Percentiles rank a stretch among this genome's conserved stretches.
Evolutionary conservation across 2,113 vertebrate species (phyloP).

Genomic region (Etheostoma spectabile): DNA sequence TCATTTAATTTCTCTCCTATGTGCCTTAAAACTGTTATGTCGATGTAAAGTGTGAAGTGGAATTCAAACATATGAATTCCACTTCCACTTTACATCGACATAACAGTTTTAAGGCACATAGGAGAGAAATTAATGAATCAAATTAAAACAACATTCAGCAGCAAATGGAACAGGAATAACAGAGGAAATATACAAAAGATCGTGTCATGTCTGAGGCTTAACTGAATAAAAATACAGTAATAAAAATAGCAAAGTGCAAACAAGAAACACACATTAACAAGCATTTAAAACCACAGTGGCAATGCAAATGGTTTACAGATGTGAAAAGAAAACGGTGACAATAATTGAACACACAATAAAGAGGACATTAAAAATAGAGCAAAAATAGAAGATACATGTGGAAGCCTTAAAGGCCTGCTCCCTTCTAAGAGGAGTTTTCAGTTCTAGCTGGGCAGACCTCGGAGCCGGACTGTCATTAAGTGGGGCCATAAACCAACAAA

Average conservation of each 20-base stretch:
- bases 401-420: no score
- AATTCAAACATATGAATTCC: constrained; percentile 70
- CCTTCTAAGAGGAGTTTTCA: background rate
- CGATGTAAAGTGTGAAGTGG: constrained; percentile 60
- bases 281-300: no score
- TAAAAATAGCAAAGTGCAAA: no score
- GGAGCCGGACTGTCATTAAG: background rate
- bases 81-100: constrained; percentile 59
- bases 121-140: background rate
- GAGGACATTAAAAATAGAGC: background rate
- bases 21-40: constrained; percentile 51
- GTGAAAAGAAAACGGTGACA: background rate
- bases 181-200: background rate
- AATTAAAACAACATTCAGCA: no score
- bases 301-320: background rate
- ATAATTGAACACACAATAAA: background rate
- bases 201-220: background rate
- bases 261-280: no score
- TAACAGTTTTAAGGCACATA: constrained; percentile 47
- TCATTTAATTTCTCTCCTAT: background rate
- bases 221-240: background rate
- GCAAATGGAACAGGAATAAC: background rate
- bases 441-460: background rate
- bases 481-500: background rate
- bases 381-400: background rate